Evolutionary conservation across 2,797 vertebrate species (phyloP), one percentile per base, ranked within the genome.

Genomic region (Mormyrus hasselquistii): DNA sequence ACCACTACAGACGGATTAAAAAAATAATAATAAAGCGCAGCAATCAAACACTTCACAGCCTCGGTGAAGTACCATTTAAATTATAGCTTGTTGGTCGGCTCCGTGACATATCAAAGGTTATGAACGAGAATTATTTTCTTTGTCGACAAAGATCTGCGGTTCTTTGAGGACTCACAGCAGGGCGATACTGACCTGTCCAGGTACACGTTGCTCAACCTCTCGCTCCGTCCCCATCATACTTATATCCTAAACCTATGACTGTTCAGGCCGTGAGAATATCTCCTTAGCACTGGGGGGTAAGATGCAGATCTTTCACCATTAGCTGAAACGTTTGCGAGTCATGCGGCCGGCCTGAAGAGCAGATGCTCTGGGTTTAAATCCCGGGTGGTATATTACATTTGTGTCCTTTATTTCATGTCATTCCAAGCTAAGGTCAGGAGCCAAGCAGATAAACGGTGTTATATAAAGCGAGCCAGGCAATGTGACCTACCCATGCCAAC

Each of bases 341-440:
- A 62, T 34, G 84, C 50, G 6, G 50, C 86, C 38, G 14, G 2
- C 16, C 57, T 65, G 38, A 22, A 34, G 86, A 59, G 29, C 86
- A 87, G 86, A 65, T 87, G 86, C 55, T 62, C 55, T n/a, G 85
- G 19, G 85, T 55, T 65, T 87, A 44, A 87, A 62, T 87, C 55
- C 55, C 19, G 55, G 57, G 86, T 44, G 57, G 86, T 44, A 41
- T 87, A 65, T 49, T 53, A 87, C 19, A 87, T 62, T 47, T 29
- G 38, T 62, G 29, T 87, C 55, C 57, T n/a, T 53, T 44, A 65
- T 87, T 65, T 49, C 44, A 47, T 87, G 86, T 62, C 19, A 22
- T 65, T 62, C 9, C 9, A 69, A 53, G 57, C 29, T 62, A 62
- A 62, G 86, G 57, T 53, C 86, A 62, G 34, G 14, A 12, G 57